These are phyloP conservation scores for Aradus depressus DNA, from an alignment of 2,888 invertebrate genomes.

Conservation along the genomic window DNA sequence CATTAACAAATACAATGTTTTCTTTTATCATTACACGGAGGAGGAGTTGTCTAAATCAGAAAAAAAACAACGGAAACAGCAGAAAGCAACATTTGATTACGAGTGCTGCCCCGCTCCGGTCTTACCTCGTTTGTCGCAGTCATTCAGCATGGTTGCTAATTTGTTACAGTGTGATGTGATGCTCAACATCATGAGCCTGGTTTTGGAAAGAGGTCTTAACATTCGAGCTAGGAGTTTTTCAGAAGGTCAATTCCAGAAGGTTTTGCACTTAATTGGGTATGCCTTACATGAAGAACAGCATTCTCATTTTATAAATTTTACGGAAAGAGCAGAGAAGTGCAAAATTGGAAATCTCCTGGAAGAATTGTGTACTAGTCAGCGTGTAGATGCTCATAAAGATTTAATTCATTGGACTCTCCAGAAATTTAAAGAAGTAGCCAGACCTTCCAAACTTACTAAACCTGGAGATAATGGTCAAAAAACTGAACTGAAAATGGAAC, in stretches of 20 bases:
- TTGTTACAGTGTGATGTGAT: slow-evolving; percentile 82
- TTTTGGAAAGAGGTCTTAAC: slow-evolving; percentile 64
- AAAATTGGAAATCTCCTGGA: slow-evolving; percentile 60
- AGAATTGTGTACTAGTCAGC: slow-evolving; percentile 54
- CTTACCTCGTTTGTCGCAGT: slow-evolving; percentile 63
- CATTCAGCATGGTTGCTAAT: slow-evolving; percentile 69
- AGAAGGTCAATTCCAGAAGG: slow-evolving; percentile 84
- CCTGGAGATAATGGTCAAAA: slow-evolving; percentile 28
- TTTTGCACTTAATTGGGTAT: slow-evolving; percentile 82
- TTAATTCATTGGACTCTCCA: slow-evolving; percentile 69
- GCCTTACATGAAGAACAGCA: slow-evolving; percentile 74
- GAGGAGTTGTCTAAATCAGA: slow-evolving; percentile 85
- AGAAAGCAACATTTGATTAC: slow-evolving; percentile 60
- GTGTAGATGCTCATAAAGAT: slow-evolving; percentile 76
- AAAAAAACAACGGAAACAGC: slow-evolving; percentile 75
- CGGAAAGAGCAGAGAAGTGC: slow-evolving; percentile 61
- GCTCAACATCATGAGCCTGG: slow-evolving; percentile 65
- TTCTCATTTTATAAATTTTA: slow-evolving; percentile 62
- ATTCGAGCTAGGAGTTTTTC: slow-evolving; percentile 67
- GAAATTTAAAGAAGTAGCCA: slow-evolving; percentile 56
- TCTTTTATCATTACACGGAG: slow-evolving; percentile 94
- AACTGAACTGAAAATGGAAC: slow-evolving; percentile 15
- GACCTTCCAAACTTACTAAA: slow-evolving; percentile 29
- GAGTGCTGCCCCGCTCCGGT: slow-evolving; percentile 87
- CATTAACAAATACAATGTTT: slow-evolving; percentile 84